A percentile compares a stretch with the other conserved stretches of the same genome.
phyloP scores from a whole-genome alignment of 2,113 vertebrate species.

The Todiramphus saurophagus region DNA sequence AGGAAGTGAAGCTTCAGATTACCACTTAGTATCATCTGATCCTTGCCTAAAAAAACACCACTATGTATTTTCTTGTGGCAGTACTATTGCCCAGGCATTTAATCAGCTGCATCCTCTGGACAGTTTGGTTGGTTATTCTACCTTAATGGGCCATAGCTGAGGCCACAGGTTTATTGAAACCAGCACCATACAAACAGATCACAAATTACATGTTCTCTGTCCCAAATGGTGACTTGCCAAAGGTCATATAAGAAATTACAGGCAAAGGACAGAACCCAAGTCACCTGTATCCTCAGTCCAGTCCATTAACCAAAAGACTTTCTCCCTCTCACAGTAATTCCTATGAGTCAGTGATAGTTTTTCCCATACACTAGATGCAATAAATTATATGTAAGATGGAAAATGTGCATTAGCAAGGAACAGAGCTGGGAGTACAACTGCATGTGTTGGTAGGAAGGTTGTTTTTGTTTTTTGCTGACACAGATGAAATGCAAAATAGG shows the following conservation, averaged over 20 bases:
- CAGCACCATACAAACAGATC: neutral
- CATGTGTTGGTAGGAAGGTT: neutral
- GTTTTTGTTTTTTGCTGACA: constrained; percentile 3
- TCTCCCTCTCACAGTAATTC: neutral
- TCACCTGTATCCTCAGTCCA: neutral
- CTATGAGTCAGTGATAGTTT: neutral
- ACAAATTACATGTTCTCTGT: neutral
- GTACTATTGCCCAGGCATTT: neutral
- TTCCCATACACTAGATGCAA: neutral
- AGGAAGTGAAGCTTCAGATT: constrained; percentile 20
- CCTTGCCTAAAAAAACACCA: neutral
- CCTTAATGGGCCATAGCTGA: neutral
- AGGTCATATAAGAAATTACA: neutral
- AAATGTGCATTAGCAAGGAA: neutral
- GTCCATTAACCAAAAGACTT: neutral
- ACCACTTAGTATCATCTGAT: neutral
- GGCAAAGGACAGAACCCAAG: neutral
- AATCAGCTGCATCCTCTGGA: neutral
- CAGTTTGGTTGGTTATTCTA: neutral
- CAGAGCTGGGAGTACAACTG: neutral
- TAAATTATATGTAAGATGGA: neutral
- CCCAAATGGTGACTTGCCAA: neutral
- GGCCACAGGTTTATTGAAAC: neutral
- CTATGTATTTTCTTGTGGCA: neutral
- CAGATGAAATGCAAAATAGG: constrained; percentile 30